A percentile compares a stretch with the other conserved stretches of the same genome.
These are phyloP conservation scores for Pterocles gutturalis DNA, from an alignment of 2,113 vertebrate species.

Conservation along the genomic window DNA sequence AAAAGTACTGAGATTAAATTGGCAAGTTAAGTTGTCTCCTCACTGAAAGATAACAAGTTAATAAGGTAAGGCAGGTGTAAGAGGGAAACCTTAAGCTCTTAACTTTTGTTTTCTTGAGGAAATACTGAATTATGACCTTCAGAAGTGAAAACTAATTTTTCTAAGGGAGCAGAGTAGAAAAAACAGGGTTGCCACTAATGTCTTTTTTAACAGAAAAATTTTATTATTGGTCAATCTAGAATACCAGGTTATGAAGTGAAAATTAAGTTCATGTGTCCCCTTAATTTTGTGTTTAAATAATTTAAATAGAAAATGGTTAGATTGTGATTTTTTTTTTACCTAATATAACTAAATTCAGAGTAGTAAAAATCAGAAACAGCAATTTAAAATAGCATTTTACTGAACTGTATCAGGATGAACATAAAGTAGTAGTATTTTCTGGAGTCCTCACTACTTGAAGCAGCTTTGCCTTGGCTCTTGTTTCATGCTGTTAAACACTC, in stretches of 20 bases:
- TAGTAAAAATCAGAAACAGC: not conserved
- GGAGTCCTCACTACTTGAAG: not conserved
- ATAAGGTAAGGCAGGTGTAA: not conserved
- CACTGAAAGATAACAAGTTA: not conserved
- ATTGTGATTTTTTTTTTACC: not conserved
- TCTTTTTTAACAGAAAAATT: not conserved
- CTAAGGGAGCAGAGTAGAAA: not conserved
- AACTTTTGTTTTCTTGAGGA: not conserved
- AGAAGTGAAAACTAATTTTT: not conserved
- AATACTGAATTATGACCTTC: not conserved
- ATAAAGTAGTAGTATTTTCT: not conserved
- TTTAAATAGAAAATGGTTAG: not conserved
- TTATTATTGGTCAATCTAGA: not conserved
- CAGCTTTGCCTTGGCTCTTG: not conserved
- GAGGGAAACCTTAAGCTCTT: not conserved
- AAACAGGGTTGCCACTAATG: not conserved
- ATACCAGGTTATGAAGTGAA: not conserved
- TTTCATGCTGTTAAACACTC: not conserved
- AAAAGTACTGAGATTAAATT: not conserved
- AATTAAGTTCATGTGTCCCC: not conserved
- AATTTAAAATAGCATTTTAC: not conserved
- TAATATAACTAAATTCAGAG: not conserved
- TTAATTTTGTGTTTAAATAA: not conserved
- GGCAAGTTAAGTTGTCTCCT: not conserved
- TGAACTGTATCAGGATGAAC: not conserved